Percentiles rank a stretch among this genome's conserved stretches.
phyloP scores from a whole-genome alignment of 2,888 invertebrate species.

The Acrobeloides nanus region DNA sequence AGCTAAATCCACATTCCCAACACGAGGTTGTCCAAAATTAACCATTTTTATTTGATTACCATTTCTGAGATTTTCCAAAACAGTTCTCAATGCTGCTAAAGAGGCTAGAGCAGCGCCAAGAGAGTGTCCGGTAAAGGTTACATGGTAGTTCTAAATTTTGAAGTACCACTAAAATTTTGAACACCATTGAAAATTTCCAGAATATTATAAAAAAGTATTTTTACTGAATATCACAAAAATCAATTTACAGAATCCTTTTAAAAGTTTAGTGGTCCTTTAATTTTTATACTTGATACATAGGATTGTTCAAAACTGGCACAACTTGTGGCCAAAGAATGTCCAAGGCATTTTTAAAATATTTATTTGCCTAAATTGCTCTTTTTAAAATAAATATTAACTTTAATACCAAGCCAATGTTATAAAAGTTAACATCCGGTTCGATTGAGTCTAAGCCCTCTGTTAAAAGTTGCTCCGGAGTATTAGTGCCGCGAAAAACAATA shows the following conservation, averaged over 20 bases:
- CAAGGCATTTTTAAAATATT: slow-evolving; percentile 38
- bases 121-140: slow-evolving; percentile 46
- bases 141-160: slow-evolving; percentile 34
- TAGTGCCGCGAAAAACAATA: slow-evolving; percentile 39
- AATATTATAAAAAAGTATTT: too few relatives aligned
- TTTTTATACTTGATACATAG: slow-evolving; percentile 30
- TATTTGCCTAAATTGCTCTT: slow-evolving; percentile 32
- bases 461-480: slow-evolving; percentile 35
- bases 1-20: slow-evolving; percentile 37
- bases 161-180: too few relatives aligned
- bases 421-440: slow-evolving; percentile 32
- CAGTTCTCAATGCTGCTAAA: slow-evolving; percentile 39
- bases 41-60: slow-evolving; percentile 31
- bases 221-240: too few relatives aligned
- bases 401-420: slow-evolving; percentile 34
- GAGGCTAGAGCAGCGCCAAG: slow-evolving; percentile 46
- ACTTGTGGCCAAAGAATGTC: slow-evolving; percentile 38
- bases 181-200: too few relatives aligned
- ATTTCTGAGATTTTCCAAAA: slow-evolving; percentile 26
- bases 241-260: too few relatives aligned
- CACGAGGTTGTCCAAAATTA: slow-evolving; percentile 47
- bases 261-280: too few relatives aligned
- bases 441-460: slow-evolving; percentile 41
- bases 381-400: too few relatives aligned
- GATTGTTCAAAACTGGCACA: slow-evolving; percentile 20